Evolutionary conservation across 1,140 invertebrate species (phyloP).

Genomic region (Drosophila eugracilis): DNA sequence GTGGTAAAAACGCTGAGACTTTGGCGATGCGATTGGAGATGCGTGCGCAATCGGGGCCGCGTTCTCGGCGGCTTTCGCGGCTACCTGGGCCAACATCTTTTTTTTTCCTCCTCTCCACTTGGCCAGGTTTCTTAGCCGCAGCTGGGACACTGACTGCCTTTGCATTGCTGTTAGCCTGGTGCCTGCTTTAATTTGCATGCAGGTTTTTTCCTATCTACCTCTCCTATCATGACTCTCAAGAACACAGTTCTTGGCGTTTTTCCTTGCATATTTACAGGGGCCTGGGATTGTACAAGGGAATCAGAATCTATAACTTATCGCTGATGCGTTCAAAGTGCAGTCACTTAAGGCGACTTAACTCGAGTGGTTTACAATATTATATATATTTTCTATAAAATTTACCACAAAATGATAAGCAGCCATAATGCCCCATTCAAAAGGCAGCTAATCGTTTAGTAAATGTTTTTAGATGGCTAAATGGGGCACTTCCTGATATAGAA

Average conservation of each 20-base stretch:
- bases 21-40: conserved; percentile 33
- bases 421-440: conserved; percentile 14
- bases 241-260: conserved; percentile 2
- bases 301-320: conserved; percentile 21
- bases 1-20: conserved; percentile 47
- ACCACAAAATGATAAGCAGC: conserved; percentile 30
- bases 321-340: conserved; percentile 45
- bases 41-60: conserved; percentile 49
- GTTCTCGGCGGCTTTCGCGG: conserved; percentile 32
- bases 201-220: conserved; percentile 42
- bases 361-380: conserved; percentile 27
- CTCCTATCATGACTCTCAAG: not conserved
- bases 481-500: not conserved
- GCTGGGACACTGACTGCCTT: conserved; percentile 9
- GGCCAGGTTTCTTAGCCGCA: conserved; percentile 27
- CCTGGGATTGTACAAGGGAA: not conserved
- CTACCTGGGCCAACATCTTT: conserved; percentile 40
- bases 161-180: conserved; percentile 52
- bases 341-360: conserved; percentile 39
- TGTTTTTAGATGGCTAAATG: not conserved
- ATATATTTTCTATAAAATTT: not conserved
- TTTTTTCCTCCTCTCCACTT: conserved; percentile 15
- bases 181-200: conserved; percentile 61
- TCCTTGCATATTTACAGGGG: conserved; percentile 35
- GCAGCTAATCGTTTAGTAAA: conserved; percentile 6